These are phyloP conservation scores for Falco novaeseelandiae DNA, from an alignment of 2,797 vertebrate species.

Conservation along the genomic window DNA sequence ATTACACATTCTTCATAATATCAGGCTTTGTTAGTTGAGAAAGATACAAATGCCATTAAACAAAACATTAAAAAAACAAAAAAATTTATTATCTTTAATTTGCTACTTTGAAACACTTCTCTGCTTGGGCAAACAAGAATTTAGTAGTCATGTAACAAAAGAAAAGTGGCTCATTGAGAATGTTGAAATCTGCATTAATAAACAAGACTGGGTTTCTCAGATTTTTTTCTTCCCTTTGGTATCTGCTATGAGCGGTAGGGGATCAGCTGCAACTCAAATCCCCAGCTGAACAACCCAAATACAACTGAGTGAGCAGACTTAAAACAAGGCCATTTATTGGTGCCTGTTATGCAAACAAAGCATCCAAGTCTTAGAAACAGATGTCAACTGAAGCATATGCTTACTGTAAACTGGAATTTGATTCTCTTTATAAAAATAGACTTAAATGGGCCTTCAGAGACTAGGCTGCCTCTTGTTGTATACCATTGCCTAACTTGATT, in stretches of 20 bases:
- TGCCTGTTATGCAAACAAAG: slow-evolving; percentile 87
- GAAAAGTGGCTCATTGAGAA: slow-evolving; percentile 77
- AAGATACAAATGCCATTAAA: slow-evolving; percentile 27
- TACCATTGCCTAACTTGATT: slow-evolving; percentile 77
- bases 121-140: slow-evolving; percentile 75
- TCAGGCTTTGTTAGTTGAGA: background rate
- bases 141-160: slow-evolving; percentile 71
- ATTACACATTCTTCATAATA: background rate
- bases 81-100: slow-evolving; percentile 65
- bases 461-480: slow-evolving; percentile 78
- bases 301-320: slow-evolving; percentile 85
- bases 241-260: slow-evolving; percentile 81
- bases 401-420: slow-evolving; percentile 86
- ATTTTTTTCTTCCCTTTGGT: slow-evolving; percentile 67
- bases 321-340: slow-evolving; percentile 86
- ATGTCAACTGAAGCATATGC: slow-evolving; percentile 86
- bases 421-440: slow-evolving; percentile 83
- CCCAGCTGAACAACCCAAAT: slow-evolving; percentile 85
- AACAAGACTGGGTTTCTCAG: slow-evolving; percentile 74
- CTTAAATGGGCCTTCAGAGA: slow-evolving; percentile 83
- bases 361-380: slow-evolving; percentile 82
- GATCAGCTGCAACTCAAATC: slow-evolving; percentile 86
- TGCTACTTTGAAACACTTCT: slow-evolving; percentile 61
- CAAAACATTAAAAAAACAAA: background rate
- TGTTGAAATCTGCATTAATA: slow-evolving; percentile 82